Evolutionary conservation across 2,888 invertebrate species (phyloP).

Genomic region (Melangyna quadrimaculata): DNA sequence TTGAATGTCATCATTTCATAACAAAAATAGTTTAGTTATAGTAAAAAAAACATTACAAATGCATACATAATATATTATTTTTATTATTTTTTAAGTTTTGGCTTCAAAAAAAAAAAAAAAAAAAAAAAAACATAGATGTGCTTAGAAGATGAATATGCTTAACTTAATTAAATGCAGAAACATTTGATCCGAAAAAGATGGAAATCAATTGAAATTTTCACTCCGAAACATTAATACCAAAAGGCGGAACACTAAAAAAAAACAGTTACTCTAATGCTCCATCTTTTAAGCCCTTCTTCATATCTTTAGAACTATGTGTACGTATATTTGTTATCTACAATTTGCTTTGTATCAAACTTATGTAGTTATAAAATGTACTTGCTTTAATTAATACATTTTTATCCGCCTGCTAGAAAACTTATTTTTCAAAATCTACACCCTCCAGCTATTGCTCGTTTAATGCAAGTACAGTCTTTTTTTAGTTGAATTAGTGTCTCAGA

Average conservation of each 20-base stretch:
- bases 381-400: constrained; percentile 33
- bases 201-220: no score
- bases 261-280: not conserved
- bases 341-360: constrained; percentile 36
- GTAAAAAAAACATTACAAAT: not conserved
- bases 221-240: no score
- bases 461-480: constrained; percentile 29
- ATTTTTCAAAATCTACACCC: constrained; percentile 27
- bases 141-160: not conserved
- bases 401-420: constrained; percentile 3
- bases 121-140: not conserved
- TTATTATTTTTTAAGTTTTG: constrained; percentile 28
- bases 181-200: no score
- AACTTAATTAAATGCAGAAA: no score
- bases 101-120: constrained; percentile 8
- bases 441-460: constrained; percentile 42
- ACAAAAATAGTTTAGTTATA: no score
- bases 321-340: constrained; percentile 35
- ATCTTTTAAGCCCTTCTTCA: not conserved
- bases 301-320: not conserved
- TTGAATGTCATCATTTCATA: constrained; percentile 14
- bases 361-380: not conserved
- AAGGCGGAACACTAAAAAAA: no score
- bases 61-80: not conserved
- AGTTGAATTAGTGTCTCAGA: constrained; percentile 59